Evolutionary conservation across 1,140 invertebrate species (phyloP).

Genomic region (Drosophila tropicalis): DNA sequence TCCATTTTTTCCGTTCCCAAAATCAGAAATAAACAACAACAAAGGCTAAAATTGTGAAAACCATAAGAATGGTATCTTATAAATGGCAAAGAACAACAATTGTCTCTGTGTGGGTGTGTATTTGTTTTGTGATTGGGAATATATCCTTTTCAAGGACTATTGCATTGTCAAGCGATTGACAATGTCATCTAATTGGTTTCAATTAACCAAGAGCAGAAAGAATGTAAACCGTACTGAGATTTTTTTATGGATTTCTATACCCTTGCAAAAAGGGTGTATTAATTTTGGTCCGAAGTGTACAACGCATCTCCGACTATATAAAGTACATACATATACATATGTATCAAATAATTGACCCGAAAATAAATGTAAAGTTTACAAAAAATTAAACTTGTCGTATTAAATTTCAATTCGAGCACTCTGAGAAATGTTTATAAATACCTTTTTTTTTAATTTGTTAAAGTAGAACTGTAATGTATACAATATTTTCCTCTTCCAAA

Average conservation of each 20-base stretch:
- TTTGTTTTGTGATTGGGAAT: conserved; percentile 21
- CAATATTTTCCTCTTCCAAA: too few species aligned
- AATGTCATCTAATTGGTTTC: conserved; percentile 51
- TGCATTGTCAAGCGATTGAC: conserved; percentile 23
- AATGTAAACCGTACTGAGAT: background rate
- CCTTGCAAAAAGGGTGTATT: too few species aligned
- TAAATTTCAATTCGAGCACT: too few species aligned
- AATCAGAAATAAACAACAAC: background rate
- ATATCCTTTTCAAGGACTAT: conserved; percentile 29
- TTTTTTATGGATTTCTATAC: background rate
- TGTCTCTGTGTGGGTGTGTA: background rate
- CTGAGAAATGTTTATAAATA: too few species aligned
- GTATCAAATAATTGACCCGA: too few species aligned
- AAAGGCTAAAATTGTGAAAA: background rate
- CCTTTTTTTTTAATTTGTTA: too few species aligned
- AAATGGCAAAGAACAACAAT: conserved; percentile 25
- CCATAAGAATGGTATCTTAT: conserved; percentile 28
- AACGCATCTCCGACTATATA: too few species aligned
- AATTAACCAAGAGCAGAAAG: conserved; percentile 45
- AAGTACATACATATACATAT: too few species aligned
- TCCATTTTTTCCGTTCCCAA: conserved; percentile 2
- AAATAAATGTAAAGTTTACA: too few species aligned
- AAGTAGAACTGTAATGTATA: too few species aligned
- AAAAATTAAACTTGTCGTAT: too few species aligned
- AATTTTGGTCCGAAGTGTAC: too few species aligned